Evolutionary conservation across 2,888 invertebrate genomes (phyloP).

Genomic region (Cheilosia urbana): DNA sequence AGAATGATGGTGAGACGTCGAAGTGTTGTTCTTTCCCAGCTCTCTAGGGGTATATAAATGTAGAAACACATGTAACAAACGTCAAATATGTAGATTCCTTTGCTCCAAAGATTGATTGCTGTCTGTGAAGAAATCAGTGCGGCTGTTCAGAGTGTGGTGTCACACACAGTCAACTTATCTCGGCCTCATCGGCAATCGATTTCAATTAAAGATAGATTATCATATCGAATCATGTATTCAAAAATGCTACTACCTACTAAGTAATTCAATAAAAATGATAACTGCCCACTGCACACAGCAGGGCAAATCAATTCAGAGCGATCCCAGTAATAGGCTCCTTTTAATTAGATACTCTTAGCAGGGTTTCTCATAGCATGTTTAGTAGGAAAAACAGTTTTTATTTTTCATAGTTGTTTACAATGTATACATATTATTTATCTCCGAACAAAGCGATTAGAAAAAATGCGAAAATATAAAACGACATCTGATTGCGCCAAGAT

Average conservation of each 20-base stretch:
- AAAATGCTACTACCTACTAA: slow-evolving; percentile 78
- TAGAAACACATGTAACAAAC: neutral
- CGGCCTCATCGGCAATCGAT: slow-evolving; percentile 51
- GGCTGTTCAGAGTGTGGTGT: neutral
- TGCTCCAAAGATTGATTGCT: neutral
- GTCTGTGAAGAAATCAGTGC: slow-evolving; percentile 1
- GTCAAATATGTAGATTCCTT: neutral
- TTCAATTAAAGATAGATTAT: slow-evolving; percentile 57
- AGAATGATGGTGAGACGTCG: neutral
- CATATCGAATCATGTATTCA: slow-evolving; percentile 48
- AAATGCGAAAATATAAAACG: slow-evolving; percentile 7
- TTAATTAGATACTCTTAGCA: neutral
- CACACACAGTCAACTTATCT: slow-evolving; percentile 28
- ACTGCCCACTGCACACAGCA: slow-evolving; percentile 75
- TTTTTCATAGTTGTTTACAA: neutral
- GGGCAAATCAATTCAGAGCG: slow-evolving; percentile 79
- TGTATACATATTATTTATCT: slow-evolving; percentile 6
- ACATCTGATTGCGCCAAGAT: slow-evolving; percentile 35
- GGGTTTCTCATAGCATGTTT: neutral
- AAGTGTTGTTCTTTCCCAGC: neutral
- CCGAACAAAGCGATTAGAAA: neutral
- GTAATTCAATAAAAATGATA: slow-evolving; percentile 79
- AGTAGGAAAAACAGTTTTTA: neutral
- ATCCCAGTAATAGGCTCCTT: neutral
- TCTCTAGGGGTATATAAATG: neutral